Base-by-base conservation (phyloP, 2,888 invertebrate species). In the Lysandra coridon region DNA sequence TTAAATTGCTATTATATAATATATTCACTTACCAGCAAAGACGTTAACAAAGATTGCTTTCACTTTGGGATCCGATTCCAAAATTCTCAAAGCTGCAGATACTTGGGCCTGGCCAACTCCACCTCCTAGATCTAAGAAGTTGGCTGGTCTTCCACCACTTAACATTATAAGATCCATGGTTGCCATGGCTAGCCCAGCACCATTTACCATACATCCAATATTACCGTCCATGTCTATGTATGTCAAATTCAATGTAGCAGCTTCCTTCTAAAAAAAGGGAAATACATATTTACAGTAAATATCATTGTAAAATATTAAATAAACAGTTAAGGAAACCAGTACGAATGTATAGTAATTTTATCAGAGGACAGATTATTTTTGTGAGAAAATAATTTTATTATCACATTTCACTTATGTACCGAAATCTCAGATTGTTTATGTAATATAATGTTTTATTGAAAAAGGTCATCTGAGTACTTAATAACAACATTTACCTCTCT, bases 101-200 rank as follows among this genome's bases (percentile, higher is more conserved):
- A 99, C 99, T 95, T 99, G 99, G 37, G 97, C 96, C 87, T 99
- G 99, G 80, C 98, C 98, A 0, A 99, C 99, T 80, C 97, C 97
- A 79, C 99, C 99, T 37, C 99, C 99, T 77, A 99, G 98, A 89
- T 99, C 99, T 78, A 99, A 95, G 93, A 99, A 99, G 92, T 99
- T 99, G 0, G 99, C 99, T 10, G 99, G 99, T 83, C 96, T 96
- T 17, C 99, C 99, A 30, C 99, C 99, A 91, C 99, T 97, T 64
- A 99, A 93, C 88, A 98, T 98, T 82, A 99, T 99, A 64, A 99
- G 98, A 89, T 99, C 99, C 99, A 99, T 99, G 7, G 99, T 99
- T 2, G 99, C 99, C 99, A 99, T 99, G 4, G 99, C 99, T 79
- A 99, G 95, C 1, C 99, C 99, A 83, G 99, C 99, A 33, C 99